Conservation (phyloP, 1,140 invertebrate genomes). For the Adoxophyes honmai region DNA sequence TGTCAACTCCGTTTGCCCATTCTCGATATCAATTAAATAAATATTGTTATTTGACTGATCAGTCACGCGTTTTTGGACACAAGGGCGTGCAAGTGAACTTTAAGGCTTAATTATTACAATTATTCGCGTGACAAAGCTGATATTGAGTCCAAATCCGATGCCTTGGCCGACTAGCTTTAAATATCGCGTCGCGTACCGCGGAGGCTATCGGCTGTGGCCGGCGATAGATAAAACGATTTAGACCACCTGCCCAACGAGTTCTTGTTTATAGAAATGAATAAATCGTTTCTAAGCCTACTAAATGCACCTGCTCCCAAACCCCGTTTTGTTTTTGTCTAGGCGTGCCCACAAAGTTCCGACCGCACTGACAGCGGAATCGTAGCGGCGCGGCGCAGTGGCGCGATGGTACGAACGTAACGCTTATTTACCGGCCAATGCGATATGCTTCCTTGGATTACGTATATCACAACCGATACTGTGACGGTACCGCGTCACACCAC, state of each 20-base stretch:
- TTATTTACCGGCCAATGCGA: too few relatives aligned
- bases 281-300: too few relatives aligned
- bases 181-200: background rate
- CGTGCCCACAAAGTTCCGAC: too few relatives aligned
- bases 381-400: too few relatives aligned
- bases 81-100: conserved; percentile 10
- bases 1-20: conserved; percentile 1
- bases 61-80: conserved; percentile 7
- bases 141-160: background rate
- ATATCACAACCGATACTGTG: too few relatives aligned
- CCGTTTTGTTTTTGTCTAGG: too few relatives aligned
- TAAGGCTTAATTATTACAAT: conserved; percentile 6
- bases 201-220: background rate
- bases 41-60: conserved; percentile 11
- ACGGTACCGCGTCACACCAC: too few relatives aligned
- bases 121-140: background rate
- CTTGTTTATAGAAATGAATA: too few relatives aligned
- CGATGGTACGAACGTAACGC: too few relatives aligned
- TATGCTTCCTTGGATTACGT: too few relatives aligned
- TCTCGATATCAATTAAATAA: conserved; percentile 12
- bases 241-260: background rate
- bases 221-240: conserved; percentile 1
- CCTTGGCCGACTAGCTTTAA: background rate
- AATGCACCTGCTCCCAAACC: too few relatives aligned
- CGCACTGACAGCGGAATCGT: too few relatives aligned